phyloP scores from a whole-genome alignment of 2,888 invertebrate genomes.

The Thecophora atra region DNA sequence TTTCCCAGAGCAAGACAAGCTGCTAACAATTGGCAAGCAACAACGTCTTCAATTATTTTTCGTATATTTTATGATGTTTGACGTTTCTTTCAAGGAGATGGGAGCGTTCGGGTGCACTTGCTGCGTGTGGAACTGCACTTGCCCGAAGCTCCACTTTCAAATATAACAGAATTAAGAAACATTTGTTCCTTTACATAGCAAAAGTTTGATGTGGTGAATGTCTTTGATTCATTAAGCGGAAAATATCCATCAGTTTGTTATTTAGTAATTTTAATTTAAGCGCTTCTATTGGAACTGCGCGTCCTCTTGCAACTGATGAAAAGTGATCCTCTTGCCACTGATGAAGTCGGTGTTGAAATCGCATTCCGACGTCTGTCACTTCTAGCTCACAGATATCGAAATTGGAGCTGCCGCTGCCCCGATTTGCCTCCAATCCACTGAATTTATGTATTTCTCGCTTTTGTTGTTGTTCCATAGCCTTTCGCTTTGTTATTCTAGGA shows the following conservation, averaged over 20 bases:
- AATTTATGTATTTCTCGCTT: conserved; percentile 36
- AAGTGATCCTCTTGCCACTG: too few species aligned
- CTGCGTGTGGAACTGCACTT: conserved; percentile 19
- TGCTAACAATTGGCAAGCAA: conserved; percentile 12
- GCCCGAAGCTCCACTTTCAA: conserved; percentile 13
- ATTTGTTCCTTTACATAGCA: background rate
- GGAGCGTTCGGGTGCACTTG: conserved; percentile 9
- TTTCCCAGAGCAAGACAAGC: background rate
- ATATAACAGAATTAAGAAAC: conserved; percentile 1
- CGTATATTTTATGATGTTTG: conserved; percentile 13
- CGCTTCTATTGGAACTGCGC: too few species aligned
- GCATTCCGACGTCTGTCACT: too few species aligned
- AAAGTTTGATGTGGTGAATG: conserved; percentile 42
- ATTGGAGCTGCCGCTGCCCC: conserved; percentile 39
- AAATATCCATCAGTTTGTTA: conserved; percentile 48
- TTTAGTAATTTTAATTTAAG: too few species aligned
- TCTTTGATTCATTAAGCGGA: conserved; percentile 59
- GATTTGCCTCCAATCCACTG: background rate
- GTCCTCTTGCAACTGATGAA: too few species aligned
- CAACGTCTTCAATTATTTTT: conserved; percentile 20
- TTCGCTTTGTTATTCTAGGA: background rate
- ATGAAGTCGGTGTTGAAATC: too few species aligned
- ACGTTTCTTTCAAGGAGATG: background rate
- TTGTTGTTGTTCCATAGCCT: background rate
- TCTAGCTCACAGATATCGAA: conserved; percentile 21